Evolutionary conservation across 2,888 invertebrate species (phyloP), one percentile per base, ranked within the genome.

Genomic region (Pollenia labialis): DNA sequence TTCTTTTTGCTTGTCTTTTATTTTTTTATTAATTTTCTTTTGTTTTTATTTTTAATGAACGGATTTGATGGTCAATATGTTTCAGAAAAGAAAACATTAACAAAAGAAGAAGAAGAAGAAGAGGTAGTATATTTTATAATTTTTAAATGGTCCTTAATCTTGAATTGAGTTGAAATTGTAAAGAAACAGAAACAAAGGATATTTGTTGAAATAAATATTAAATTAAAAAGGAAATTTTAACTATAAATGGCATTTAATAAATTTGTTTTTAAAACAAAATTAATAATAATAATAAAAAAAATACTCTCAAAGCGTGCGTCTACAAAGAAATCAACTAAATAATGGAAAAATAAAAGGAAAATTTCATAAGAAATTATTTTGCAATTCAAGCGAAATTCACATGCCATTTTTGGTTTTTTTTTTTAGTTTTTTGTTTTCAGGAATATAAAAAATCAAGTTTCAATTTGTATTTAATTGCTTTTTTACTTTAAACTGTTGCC

Each of bases 331-430:
- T 44, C 66, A 40, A 52, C 68, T 80, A 71, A 85, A 81, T 79
- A 62, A 50, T 77, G 64, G 7, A 77, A 64, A 60, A 62, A 60
- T 58, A 56, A 76, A 77, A 82, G 7, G 11, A 11, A 74, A 84
- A 85, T 66, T 46, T 44, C 14, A 66, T 54, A 77, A 77, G 54
- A 85, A 85, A 76, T 72, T 58, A 74, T 81, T 71, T 90, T 91
- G 89, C 89, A 89, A 85, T 87, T 84, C 87, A 91, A 91, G 91
- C 91, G 90, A 90, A 91, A 90, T 90, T 90, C 90, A 89, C 91
- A 91, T 91, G 91, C 91, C 90, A 89, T 89, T 90, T 90, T 75
- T 58, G 9, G 14, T 81, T 58, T 46, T 54, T 44, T 62, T 64
- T 50, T 81, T 76, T 66, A 46, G 23, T 71, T 54, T 66, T 79